Conservation (phyloP, 1,140 invertebrate genomes). For the Zaprionus kolodkinae region DNA sequence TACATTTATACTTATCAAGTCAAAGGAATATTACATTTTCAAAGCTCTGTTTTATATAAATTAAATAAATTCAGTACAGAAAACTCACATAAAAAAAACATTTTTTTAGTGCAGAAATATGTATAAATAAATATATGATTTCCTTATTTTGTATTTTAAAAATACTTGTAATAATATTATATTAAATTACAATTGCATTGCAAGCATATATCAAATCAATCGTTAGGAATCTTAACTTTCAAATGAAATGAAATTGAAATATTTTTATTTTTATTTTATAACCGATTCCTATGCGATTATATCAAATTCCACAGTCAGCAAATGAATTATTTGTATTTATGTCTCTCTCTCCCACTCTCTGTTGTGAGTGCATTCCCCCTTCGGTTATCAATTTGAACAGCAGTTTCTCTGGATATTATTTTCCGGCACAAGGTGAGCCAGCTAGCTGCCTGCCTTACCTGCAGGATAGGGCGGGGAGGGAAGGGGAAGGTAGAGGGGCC, state of each 20-base stretch:
- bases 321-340: not conserved
- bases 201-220: not conserved
- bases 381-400: not conserved
- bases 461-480: not conserved
- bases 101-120: too few relatives aligned
- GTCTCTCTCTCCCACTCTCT: too few relatives aligned
- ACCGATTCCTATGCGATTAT: not conserved
- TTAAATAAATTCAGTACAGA: too few relatives aligned
- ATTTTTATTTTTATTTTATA: too few relatives aligned
- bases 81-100: too few relatives aligned
- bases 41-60: too few relatives aligned
- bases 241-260: too few relatives aligned
- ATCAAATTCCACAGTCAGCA: not conserved
- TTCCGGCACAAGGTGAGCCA: conserved; percentile 11
- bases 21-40: too few relatives aligned
- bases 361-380: not conserved
- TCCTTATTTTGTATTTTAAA: too few relatives aligned
- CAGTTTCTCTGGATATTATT: conserved; percentile 16
- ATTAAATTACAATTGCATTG: not conserved
- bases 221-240: too few relatives aligned
- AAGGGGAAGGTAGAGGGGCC: not conserved
- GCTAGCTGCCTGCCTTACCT: not conserved
- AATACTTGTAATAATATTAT: not conserved
- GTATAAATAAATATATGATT: too few relatives aligned
- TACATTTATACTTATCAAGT: too few relatives aligned